Evolutionary conservation across 2,888 invertebrate species (phyloP).

Genomic region (Biston stratarius): DNA sequence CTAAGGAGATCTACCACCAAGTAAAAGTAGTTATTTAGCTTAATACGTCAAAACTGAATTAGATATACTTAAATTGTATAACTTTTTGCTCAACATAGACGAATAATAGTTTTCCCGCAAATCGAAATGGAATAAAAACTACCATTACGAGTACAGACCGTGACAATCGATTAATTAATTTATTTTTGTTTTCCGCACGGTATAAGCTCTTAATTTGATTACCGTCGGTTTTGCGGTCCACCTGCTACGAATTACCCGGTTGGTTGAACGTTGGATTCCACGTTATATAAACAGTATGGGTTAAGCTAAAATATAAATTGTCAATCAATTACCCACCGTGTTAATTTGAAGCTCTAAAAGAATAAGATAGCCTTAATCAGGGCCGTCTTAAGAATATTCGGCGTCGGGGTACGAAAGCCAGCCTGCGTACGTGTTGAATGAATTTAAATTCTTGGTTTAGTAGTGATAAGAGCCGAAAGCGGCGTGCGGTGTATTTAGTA

Average conservation of each 20-base stretch:
- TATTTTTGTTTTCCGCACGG: slow-evolving; percentile 38
- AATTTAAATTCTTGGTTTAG: too few relatives aligned
- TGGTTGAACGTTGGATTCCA: slow-evolving; percentile 26
- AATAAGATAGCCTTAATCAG: too few relatives aligned
- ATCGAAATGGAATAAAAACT: slow-evolving; percentile 32
- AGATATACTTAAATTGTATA: too few relatives aligned
- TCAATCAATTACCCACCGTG: not conserved
- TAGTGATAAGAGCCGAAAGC: too few relatives aligned
- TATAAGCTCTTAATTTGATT: slow-evolving; percentile 47
- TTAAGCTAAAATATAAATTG: not conserved
- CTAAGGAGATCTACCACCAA: too few relatives aligned
- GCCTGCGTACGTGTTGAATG: too few relatives aligned
- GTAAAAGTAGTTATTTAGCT: too few relatives aligned
- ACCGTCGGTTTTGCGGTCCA: slow-evolving; percentile 43
- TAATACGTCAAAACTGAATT: too few relatives aligned
- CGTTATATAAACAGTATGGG: slow-evolving; percentile 14
- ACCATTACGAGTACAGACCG: slow-evolving; percentile 18
- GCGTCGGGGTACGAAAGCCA: too few relatives aligned
- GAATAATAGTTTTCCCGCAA: slow-evolving; percentile 25
- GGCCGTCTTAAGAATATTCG: too few relatives aligned
- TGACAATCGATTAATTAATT: slow-evolving; percentile 40
- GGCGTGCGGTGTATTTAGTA: too few relatives aligned
- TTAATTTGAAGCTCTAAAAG: too few relatives aligned
- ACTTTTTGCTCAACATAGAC: slow-evolving; percentile 11
- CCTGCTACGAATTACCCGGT: slow-evolving; percentile 36